phyloP scores from a whole-genome alignment of 1,140 invertebrate species.

The Magallana gigas region DNA sequence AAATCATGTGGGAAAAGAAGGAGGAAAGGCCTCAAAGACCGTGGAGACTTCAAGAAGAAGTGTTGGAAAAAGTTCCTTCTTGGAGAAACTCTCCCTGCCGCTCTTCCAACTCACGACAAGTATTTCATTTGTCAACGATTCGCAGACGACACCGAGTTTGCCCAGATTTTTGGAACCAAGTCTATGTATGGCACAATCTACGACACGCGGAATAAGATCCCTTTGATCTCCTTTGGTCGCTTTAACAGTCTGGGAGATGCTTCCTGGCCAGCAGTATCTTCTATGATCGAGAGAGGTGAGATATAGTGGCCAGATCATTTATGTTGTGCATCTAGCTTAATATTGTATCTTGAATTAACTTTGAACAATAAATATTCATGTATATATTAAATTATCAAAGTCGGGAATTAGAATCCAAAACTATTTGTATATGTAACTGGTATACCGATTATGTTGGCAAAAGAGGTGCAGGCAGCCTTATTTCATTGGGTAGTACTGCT shows the following conservation, averaged over 20 bases:
- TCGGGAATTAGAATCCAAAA: too few species aligned
- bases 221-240: constrained; percentile 62
- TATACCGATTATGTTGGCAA: background rate
- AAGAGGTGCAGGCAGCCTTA: background rate
- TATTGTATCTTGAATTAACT: too few species aligned
- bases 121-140: constrained; percentile 69
- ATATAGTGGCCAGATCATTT: background rate
- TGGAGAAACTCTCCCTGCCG: constrained; percentile 61
- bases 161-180: constrained; percentile 59
- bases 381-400: background rate
- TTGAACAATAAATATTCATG: background rate
- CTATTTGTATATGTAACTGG: too few species aligned
- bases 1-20: constrained; percentile 43
- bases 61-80: constrained; percentile 68
- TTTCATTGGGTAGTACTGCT: background rate
- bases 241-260: constrained; percentile 61
- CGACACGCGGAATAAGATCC: constrained; percentile 61
- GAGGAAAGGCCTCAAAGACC: constrained; percentile 51
- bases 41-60: constrained; percentile 66
- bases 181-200: constrained; percentile 66
- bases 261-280: constrained; percentile 63
- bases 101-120: constrained; percentile 61
- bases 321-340: too few species aligned
- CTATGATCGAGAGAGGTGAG: constrained; percentile 69
- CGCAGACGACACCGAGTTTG: constrained; percentile 56